Base-by-base conservation (phyloP, 2,113 vertebrate genomes). In the Tachysurus fulvidraco region DNA sequence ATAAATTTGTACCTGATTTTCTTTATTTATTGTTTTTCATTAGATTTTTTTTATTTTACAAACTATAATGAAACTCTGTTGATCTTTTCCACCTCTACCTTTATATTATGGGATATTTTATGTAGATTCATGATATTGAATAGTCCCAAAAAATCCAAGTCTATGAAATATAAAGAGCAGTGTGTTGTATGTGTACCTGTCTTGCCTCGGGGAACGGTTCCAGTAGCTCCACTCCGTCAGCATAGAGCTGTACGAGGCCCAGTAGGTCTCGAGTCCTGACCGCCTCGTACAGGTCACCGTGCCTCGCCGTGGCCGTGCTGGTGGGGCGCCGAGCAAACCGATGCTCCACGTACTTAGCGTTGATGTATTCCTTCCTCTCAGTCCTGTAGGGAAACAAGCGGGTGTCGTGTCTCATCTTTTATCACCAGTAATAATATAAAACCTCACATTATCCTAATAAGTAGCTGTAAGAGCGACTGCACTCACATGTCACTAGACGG, bases 401-500 rank as follows among this genome's bases (percentile, higher is more conserved):
- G 41, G 44, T 60, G 46, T 25, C 30, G 5, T 8, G 5, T 13
- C 10, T 23, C 2, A 0, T 52, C 77, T 36, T n/a, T 11, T 59
- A 23, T 41, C 28, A 25, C 9, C 54, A 23, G n/a, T 12, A 23
- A 23, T 23, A 6, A 13, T 36, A 13, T 21, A 28, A 59, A 80
- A 36, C 23, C 28, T 36, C 19, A 59, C 16, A 11, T 60, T 19
- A 65, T n/a, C 14, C 8, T 25, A 17, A 54, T 1, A 10, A 9
- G 28, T 21, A 7, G 36, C 36, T 13, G 50, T 36, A 36, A 36
- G 10, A 44, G 91, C 78, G 64, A 62, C 82, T 52, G 23, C 92
- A 96, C 97, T 97, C 93, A 97, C 96, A 97, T 97, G 92, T 97
- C 96, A 92, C 96, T 97, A 71, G 95, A 95, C 89, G 96, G 96